These are phyloP conservation scores for Crotalus horridus DNA, from an alignment of 2,113 vertebrate species.

Conservation along the genomic window DNA sequence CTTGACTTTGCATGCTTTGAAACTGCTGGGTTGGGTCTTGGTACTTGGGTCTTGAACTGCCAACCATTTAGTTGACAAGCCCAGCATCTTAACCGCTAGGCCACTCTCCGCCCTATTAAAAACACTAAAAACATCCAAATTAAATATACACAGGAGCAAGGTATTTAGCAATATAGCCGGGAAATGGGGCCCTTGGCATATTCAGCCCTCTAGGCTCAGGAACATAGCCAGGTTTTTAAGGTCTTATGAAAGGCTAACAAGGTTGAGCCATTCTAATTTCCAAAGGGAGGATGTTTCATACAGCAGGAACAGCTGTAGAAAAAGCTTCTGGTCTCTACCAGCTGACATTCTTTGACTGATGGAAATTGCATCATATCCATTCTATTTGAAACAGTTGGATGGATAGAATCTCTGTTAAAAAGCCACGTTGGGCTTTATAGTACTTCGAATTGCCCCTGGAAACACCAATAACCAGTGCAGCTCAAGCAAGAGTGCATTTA, in stretches of 20 bases:
- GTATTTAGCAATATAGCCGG: neutral
- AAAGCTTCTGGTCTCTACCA: neutral
- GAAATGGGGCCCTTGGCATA: neutral
- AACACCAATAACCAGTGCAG: neutral
- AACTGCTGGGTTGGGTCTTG: too few relatives aligned
- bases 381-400: neutral
- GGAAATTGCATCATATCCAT: neutral
- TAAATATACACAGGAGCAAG: neutral
- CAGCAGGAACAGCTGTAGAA: neutral
- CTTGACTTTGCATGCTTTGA: too few relatives aligned
- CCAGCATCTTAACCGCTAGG: neutral
- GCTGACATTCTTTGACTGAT: neutral
- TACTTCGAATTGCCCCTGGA: neutral
- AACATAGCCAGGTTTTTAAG: neutral
- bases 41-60: too few relatives aligned
- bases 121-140: neutral
- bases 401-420: neutral
- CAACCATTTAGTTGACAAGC: neutral
- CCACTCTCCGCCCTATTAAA: neutral
- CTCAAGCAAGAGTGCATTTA: too few relatives aligned
- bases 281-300: neutral
- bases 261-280: neutral
- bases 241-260: neutral
- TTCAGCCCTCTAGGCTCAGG: neutral
- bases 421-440: neutral